phyloP scores from a whole-genome alignment of 2,113 vertebrate genomes.

The Pterophyllum scalare region DNA sequence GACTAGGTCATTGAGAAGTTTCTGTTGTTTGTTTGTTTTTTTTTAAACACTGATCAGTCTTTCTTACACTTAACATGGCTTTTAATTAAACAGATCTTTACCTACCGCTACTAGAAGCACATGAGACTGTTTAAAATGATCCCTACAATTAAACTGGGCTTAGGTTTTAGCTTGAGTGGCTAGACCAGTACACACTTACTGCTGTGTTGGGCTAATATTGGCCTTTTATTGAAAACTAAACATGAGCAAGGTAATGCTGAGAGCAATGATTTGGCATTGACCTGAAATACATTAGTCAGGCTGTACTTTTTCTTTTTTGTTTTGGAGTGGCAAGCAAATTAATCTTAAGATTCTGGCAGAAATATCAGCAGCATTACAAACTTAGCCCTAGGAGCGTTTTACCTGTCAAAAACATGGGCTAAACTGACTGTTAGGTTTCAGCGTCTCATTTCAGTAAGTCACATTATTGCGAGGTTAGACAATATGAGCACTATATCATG shows the following conservation, averaged over 20 bases:
- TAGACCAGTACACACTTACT: not conserved
- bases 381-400: not conserved
- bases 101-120: conserved; percentile 11
- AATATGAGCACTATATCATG: not conserved
- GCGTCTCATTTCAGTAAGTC: not conserved
- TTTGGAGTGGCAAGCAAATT: not conserved
- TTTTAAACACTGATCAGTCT: not conserved
- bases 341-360: not conserved
- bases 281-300: not conserved
- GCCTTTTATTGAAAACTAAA: not conserved
- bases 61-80: conserved; percentile 43
- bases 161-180: not conserved
- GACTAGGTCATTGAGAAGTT: conserved; percentile 16
- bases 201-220: not conserved
- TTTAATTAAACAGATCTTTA: conserved; percentile 33
- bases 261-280: not conserved
- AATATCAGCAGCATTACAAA: not conserved
- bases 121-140: not conserved
- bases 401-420: not conserved
- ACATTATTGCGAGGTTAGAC: conserved; percentile 26
- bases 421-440: not conserved
- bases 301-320: no score
- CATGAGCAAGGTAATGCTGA: not conserved
- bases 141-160: not conserved
- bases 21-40: not conserved